These are phyloP conservation scores for Camelus dromedarius DNA, from an alignment of 2,113 vertebrate species.

Conservation along the genomic window DNA sequence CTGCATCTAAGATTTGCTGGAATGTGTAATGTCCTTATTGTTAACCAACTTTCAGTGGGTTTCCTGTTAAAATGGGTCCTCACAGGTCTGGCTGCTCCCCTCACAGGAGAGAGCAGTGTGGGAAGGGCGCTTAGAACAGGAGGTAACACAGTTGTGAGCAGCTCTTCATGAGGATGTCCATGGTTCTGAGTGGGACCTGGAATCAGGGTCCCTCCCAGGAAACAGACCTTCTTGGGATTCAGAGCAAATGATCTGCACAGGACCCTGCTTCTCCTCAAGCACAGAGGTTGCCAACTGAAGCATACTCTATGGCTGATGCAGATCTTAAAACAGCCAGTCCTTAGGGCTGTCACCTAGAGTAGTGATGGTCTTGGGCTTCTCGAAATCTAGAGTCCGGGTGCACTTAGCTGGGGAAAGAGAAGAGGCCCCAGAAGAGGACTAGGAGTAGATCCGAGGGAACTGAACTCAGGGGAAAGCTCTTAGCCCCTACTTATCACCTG, in stretches of 20 bases:
- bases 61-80: neutral
- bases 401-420: neutral
- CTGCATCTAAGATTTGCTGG: neutral
- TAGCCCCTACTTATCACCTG: fast-evolving
- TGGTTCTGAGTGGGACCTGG: neutral
- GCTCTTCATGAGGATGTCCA: neutral
- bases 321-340: neutral
- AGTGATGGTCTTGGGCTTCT: neutral
- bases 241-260: neutral
- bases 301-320: fast-evolving
- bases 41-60: neutral
- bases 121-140: neutral
- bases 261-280: neutral
- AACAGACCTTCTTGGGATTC: neutral
- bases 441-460: neutral
- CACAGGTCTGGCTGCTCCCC: fast-evolving
- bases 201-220: neutral
- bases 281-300: neutral
- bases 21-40: neutral
- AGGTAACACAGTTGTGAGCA: neutral
- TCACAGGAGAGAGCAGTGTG: fast-evolving
- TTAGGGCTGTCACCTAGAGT: fast-evolving
- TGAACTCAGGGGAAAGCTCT: neutral
- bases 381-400: neutral
- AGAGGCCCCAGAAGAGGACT: neutral